Evolutionary conservation across 2,888 invertebrate genomes (phyloP).

Genomic region (Eretmocerus hayati): DNA sequence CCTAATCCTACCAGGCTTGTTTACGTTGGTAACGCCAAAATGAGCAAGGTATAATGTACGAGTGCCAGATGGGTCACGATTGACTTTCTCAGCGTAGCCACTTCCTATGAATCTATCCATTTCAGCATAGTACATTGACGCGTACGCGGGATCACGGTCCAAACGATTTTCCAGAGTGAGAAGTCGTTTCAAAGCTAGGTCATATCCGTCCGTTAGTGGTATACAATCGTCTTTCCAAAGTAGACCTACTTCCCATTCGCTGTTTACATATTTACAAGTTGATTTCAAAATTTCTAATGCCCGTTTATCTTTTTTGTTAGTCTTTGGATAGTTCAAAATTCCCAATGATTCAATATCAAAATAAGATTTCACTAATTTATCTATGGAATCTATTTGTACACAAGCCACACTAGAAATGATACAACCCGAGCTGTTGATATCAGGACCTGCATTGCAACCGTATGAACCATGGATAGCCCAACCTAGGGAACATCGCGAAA

Average conservation of each 20-base stretch:
- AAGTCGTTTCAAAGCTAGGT: conserved; percentile 2
- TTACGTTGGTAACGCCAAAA: neutral
- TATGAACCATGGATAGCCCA: neutral
- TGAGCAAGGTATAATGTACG: conserved; percentile 9
- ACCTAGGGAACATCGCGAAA: neutral
- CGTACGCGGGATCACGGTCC: conserved; percentile 3
- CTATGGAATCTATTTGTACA: neutral
- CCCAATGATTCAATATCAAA: neutral
- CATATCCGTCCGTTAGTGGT: neutral
- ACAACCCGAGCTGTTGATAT: neutral
- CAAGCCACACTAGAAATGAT: neutral
- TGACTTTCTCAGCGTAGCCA: conserved; percentile 7
- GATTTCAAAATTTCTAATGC: neutral
- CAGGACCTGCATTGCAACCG: too few species aligned
- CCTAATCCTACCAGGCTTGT: neutral
- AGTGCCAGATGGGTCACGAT: neutral
- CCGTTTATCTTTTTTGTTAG: neutral
- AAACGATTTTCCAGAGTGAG: conserved; percentile 7
- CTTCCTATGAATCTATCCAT: conserved; percentile 4
- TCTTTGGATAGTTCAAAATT: neutral
- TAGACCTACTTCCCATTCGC: conserved; percentile 11
- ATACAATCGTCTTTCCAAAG: conserved; percentile 11
- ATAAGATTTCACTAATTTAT: neutral
- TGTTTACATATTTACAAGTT: neutral
- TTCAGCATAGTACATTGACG: conserved; percentile 3